Conservation (phyloP, 1,140 invertebrate genomes). For the Zaprionus inermis region DNA sequence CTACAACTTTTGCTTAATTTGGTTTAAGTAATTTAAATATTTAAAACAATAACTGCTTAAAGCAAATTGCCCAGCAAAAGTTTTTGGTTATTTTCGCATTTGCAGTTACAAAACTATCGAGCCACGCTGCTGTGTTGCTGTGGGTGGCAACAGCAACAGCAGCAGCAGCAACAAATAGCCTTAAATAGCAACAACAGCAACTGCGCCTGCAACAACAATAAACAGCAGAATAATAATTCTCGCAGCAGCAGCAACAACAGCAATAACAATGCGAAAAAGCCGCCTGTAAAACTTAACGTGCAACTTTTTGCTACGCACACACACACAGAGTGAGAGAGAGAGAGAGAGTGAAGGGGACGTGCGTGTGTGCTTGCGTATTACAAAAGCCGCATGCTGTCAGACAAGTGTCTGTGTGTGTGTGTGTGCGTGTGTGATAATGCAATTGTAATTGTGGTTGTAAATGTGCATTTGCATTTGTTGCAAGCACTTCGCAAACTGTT, state of each 20-base stretch:
- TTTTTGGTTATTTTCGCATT: slow-evolving; percentile 40
- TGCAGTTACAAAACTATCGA: slow-evolving; percentile 28
- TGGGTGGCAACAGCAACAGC: not conserved
- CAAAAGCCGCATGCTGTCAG: slow-evolving; percentile 47
- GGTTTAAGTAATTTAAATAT: slow-evolving; percentile 38
- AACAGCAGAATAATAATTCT: slow-evolving; percentile 42
- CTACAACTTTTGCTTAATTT: slow-evolving; percentile 32
- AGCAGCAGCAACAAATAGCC: slow-evolving; percentile 17
- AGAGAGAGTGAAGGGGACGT: not conserved
- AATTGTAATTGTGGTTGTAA: slow-evolving; percentile 69
- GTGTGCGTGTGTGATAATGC: slow-evolving; percentile 54
- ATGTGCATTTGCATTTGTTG: slow-evolving; percentile 59
- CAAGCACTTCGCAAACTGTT: slow-evolving; percentile 55
- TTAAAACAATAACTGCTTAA: slow-evolving; percentile 48
- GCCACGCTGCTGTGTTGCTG: not conserved
- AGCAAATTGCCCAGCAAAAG: slow-evolving; percentile 39
- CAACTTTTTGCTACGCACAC: slow-evolving; percentile 34
- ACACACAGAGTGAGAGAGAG: not conserved
- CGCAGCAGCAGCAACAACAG: slow-evolving; percentile 23
- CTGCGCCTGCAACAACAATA: slow-evolving; percentile 22
- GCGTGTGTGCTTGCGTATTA: slow-evolving; percentile 20
- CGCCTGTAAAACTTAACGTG: slow-evolving; percentile 47
- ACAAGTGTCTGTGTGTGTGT: slow-evolving; percentile 10
- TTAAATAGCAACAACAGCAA: slow-evolving; percentile 37
- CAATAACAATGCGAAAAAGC: slow-evolving; percentile 45